Conservation (phyloP, 2,797 vertebrate species). For the Sebastolobus altivelis region DNA sequence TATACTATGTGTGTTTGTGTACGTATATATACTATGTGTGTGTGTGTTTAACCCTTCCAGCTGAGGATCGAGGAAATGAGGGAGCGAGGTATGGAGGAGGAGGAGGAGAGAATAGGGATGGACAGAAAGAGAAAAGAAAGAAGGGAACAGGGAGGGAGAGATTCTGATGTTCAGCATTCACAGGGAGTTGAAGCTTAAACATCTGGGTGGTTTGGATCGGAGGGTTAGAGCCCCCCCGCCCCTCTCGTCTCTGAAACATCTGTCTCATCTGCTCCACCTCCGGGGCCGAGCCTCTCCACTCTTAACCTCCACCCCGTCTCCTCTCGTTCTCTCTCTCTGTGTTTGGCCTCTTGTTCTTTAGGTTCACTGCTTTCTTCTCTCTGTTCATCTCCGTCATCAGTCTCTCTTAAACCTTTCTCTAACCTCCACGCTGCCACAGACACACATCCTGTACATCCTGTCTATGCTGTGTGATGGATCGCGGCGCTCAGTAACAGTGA, state of each 20-base stretch:
- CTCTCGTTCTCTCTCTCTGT: too few species aligned
- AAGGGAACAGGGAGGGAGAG: background rate
- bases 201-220: slow-evolving; percentile 54
- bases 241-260: slow-evolving; percentile 49
- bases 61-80: slow-evolving; percentile 5
- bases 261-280: slow-evolving; percentile 49
- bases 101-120: background rate
- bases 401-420: background rate
- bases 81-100: background rate
- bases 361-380: background rate
- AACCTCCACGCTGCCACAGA: background rate
- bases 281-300: slow-evolving; percentile 18
- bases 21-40: background rate
- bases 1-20: too few species aligned
- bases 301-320: background rate
- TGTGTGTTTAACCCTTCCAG: slow-evolving; percentile 13
- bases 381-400: background rate
- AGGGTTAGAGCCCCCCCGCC: slow-evolving; percentile 14
- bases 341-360: background rate
- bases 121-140: background rate
- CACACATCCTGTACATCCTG: background rate
- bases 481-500: background rate
- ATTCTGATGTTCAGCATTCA: background rate
- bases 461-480: background rate
- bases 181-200: slow-evolving; percentile 38